Base-by-base conservation (phyloP, 1,140 invertebrate species). In the Drosophila azteca region DNA sequence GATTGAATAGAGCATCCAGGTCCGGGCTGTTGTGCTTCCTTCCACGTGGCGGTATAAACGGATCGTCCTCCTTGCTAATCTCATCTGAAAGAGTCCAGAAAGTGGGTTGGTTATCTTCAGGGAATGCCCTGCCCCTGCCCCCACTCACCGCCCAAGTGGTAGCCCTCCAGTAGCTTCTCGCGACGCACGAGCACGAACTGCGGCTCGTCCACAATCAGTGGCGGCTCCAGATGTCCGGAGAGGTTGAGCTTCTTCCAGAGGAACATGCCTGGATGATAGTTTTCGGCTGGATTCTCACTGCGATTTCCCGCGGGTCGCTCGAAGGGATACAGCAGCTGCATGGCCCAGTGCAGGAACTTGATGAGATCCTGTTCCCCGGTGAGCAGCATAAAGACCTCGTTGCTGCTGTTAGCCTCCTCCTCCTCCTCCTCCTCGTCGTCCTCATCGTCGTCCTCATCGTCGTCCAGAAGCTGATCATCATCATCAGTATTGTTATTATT, bases 241-340 rank as follows among this genome's bases (percentile, higher is more conserved):
- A 90, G 63, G 46, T 91, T 91, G 1, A 91, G 67, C 54, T 90
- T 91, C 62, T 90, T 91, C 88, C 88, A 91, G 0, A 88, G 58
- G 35, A 77, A 90, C 87, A 90, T 90, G 41, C 85, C 78, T 6
- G 90, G 80, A 49, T 90, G 67, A 60, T 91, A 90, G 39, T 58
- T 80, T 4, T 85, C 88, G 0, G 83, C 84, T 0, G 65, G 73
- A n/a, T 61, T 74, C n/a, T 52, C 74, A 24, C 62, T 77, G 1
- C 66, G 29, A 43, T 74, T 73, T 17, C 26, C 49, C 7, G 43
- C 31, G 8, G 53, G 3, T 0, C 70, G 57, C 46, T 80, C 65
- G 52, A 66, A 70, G 11, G 90, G 79, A 79, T 91, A 90, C 1
- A 91, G 70, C n/a, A 73, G 63, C 35, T 78, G 49, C 84, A 91